Evolutionary conservation across 2,797 vertebrate genomes (phyloP), one percentile per base, ranked within the genome.

Genomic region (Picus viridis): DNA sequence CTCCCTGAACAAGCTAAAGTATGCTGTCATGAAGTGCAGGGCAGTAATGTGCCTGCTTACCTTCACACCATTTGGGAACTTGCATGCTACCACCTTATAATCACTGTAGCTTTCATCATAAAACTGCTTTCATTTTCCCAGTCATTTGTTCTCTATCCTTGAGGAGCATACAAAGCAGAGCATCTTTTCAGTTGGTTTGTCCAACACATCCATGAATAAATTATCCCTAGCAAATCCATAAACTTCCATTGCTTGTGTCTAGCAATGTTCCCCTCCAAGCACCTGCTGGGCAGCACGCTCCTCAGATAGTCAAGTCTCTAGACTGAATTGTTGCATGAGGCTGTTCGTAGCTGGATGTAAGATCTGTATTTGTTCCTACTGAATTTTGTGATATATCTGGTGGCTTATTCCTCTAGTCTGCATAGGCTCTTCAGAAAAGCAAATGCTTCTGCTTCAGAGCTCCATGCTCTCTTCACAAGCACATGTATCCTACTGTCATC

Each of bases 401-500:
- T 69, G 43, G 26, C 8, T 86, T 69, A 73, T 69, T 69, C 16
- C 9, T 93, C 10, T 12, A 86, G 12, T 12, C 70, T 72, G 17
- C 39, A 45, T 1, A 49, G 26, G 7, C 9, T 13, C 51, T 74
- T 49, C 56, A 78, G 70, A 74, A 92, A 83, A 87, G 23, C n/a
- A 64, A 86, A 68, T 39, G 9, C 10, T 68, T 92, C 58, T 80
- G 14, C 17, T 74, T 71, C 53, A 57, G 56, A 47, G 29, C 7
- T 45, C 36, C 0, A 1, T 32, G 12, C 26, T 84, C 70, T 90
- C 45, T 34, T 67, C 24, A 82, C 0, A 0, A 8, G 16, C 11
- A 57, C 18, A 61, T 15, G 39, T 6, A 27, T 5, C 17, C 58
- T 57, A 17, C 36, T 69, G 32, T 62, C 39, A 74, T 7, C 3